Conservation (phyloP, 2,797 vertebrate species). For the Hephaestus fuliginosus region DNA sequence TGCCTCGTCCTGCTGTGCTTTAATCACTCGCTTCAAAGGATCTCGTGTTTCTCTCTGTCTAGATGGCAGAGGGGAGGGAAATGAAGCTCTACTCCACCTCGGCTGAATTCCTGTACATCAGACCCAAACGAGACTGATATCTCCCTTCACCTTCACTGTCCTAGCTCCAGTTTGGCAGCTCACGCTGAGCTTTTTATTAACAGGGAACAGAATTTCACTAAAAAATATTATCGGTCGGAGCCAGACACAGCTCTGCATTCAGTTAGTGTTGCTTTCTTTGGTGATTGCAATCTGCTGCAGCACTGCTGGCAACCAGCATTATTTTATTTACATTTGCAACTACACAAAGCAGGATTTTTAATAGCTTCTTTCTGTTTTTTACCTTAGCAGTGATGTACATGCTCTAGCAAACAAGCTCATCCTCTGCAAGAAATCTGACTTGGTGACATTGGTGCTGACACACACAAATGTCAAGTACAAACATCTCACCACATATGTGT, state of each 20-base stretch:
- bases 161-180: constrained; percentile 51
- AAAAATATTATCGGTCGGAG: constrained; percentile 52
- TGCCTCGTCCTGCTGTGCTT: constrained; percentile 71
- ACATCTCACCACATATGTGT: constrained; percentile 18
- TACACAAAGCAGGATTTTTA: not conserved
- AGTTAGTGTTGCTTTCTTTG: constrained; percentile 44
- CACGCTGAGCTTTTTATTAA: constrained; percentile 58
- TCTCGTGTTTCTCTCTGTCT: constrained; percentile 58
- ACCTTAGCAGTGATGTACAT: not conserved
- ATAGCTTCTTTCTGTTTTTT: not conserved
- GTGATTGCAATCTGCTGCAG: constrained; percentile 52
- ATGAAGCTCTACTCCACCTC: constrained; percentile 49
- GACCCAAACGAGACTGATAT: constrained; percentile 56
- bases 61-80: constrained; percentile 56
- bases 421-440: not conserved
- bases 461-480: not conserved
- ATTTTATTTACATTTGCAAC: constrained; percentile 46
- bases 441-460: constrained; percentile 3
- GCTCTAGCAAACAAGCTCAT: constrained; percentile 4
- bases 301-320: constrained; percentile 38
- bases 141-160: constrained; percentile 64
- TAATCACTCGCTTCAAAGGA: constrained; percentile 81
- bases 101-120: constrained; percentile 57
- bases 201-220: constrained; percentile 32
- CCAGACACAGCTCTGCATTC: constrained; percentile 57